phyloP scores from a whole-genome alignment of 2,113 vertebrate genomes.

The Cnemophilus loriae region DNA sequence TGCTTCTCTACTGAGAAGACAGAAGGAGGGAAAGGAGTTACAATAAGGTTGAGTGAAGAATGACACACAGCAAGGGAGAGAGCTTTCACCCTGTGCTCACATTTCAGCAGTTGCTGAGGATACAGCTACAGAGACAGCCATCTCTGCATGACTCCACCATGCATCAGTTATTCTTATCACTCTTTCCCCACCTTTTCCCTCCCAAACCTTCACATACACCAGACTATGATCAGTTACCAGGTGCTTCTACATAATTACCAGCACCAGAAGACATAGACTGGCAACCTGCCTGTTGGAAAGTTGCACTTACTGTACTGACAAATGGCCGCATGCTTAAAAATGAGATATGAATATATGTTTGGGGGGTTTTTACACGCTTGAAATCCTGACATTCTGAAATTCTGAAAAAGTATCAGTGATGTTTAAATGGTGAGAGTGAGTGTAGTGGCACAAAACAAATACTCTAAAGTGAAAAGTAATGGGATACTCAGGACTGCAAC shows the following conservation, averaged over 20 bases:
- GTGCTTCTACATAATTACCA: background rate
- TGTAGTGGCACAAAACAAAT: background rate
- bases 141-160: background rate
- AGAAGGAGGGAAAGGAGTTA: background rate
- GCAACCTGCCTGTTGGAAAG: background rate
- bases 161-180: background rate
- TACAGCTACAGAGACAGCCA: background rate
- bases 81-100: background rate
- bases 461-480: background rate
- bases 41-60: background rate
- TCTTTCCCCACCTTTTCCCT: background rate
- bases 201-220: background rate
- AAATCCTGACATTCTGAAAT: background rate
- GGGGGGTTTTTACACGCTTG: fast-evolving
- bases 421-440: background rate
- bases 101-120: background rate
- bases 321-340: background rate
- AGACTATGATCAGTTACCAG: background rate
- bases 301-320: background rate
- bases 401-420: background rate
- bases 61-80: background rate
- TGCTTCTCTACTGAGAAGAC: background rate
- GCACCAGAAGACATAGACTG: background rate
- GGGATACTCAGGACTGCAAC: background rate
- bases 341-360: background rate